A percentile compares a stretch with the other conserved stretches of the same genome.
phyloP scores from a whole-genome alignment of 2,113 vertebrate species.

The Trinectes maculatus region DNA sequence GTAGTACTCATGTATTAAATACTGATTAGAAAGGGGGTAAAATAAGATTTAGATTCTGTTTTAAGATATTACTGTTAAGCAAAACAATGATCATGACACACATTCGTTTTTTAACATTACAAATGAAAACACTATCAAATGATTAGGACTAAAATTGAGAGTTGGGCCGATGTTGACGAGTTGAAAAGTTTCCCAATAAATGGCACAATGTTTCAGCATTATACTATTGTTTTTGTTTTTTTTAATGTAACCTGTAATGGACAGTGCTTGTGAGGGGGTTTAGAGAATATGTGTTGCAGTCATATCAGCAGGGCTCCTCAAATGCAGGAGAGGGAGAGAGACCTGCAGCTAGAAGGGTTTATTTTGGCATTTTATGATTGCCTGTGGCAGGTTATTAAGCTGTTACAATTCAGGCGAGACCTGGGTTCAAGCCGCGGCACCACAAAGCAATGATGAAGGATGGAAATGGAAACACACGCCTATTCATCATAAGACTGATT shows the following conservation, averaged over 20 bases:
- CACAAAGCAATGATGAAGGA: constrained; percentile 23
- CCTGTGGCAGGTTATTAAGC: constrained; percentile 52
- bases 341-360: constrained; percentile 14
- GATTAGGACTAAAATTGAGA: not conserved
- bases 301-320: constrained; percentile 1
- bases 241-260: not conserved
- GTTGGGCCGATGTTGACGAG: too few relatives aligned
- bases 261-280: not conserved
- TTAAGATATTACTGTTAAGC: not conserved
- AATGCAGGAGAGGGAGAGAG: constrained; percentile 5
- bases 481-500: constrained; percentile 64
- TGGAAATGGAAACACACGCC: constrained; percentile 41
- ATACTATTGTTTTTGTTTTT: too few relatives aligned
- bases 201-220: too few relatives aligned
- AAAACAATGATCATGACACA: not conserved
- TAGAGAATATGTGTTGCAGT: not conserved
- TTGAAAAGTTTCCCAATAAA: too few relatives aligned
- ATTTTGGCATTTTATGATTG: constrained; percentile 31
- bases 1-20: not conserved
- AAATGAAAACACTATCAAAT: not conserved
- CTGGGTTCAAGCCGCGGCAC: constrained; percentile 31
- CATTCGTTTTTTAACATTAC: not conserved
- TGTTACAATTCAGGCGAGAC: constrained; percentile 13
- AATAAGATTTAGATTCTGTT: not conserved
- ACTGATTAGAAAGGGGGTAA: not conserved